Base-by-base conservation (phyloP, 2,888 invertebrate species). In the Chalcis sispes region DNA sequence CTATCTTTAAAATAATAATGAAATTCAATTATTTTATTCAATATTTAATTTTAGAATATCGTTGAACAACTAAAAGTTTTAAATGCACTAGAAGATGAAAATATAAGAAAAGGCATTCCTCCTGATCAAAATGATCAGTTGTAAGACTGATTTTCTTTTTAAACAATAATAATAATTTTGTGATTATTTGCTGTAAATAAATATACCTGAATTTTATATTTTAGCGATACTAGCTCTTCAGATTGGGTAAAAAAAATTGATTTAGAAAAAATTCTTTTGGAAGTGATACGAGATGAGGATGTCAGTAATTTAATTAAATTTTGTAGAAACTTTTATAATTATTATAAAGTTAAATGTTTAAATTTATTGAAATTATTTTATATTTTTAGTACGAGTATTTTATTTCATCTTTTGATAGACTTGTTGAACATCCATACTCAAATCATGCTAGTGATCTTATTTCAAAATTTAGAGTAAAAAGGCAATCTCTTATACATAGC, bases 381-480 rank as follows among this genome's bases (percentile, higher is more conserved):
- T 67, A 27, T 67, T 50, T 87, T 48, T 85, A 91, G 90, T 96
- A 96, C 89, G 90, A 91, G 1, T 93, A 93, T 85, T 95, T 97
- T 84, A 88, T 94, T 69, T 88, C 90, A 74, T 91, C 94, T 0
- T 91, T 97, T 91, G 93, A 95, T 70, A 91, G 95, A 79, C 89
- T 98, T 61, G 86, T 90, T 10, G 89, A 91, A 5, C 92, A 95
- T 83, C 95, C 96, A 0, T 93, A 94, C 88, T 91, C 96, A 0
- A 92, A 93, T 81, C 91, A 90, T 83, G 90, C 89, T 36, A 92
- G 93, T 86, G 93, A 95, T 52, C 95, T 96, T 81, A 92, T 98
- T 82, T 91, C 93, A 81, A 90, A 92, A 79, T 96, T 91, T 83
- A 90, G 94, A 79, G 93, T 91, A 83, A 89, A 91, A 0, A 85